Percentiles rank a stretch among this genome's conserved stretches.
Evolutionary conservation across 2,797 vertebrate species (phyloP).

Genomic region (Poecilia velifera): DNA sequence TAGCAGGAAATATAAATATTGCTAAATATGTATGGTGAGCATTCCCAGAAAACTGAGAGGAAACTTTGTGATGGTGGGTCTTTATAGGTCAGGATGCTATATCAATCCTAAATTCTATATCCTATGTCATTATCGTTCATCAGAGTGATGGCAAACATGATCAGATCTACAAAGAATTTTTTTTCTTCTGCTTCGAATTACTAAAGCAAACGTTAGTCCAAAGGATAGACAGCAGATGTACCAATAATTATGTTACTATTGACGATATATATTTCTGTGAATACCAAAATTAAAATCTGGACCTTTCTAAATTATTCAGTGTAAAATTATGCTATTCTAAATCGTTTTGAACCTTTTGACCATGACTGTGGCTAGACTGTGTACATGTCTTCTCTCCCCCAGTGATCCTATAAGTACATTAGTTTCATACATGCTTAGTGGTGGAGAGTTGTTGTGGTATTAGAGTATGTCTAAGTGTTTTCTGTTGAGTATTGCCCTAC

Average conservation of each 20-base stretch:
- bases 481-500: constrained; percentile 15
- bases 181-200: too few species aligned
- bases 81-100: too few species aligned
- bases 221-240: neutral
- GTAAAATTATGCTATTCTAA: neutral
- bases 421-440: constrained; percentile 36
- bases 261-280: neutral
- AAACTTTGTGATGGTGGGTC: too few species aligned
- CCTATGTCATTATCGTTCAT: too few species aligned
- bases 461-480: constrained; percentile 29
- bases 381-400: constrained; percentile 11
- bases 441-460: constrained; percentile 13
- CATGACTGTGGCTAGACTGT: neutral
- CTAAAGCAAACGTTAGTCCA: neutral
- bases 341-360: too few species aligned
- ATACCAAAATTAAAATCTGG: neutral
- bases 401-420: constrained; percentile 28
- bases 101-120: too few species aligned
- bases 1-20: neutral
- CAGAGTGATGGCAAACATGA: too few species aligned
- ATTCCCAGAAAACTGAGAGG: neutral
- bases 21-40: neutral
- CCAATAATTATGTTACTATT: neutral
- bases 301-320: neutral
- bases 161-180: neutral